Evolutionary conservation across 2,888 invertebrate species (phyloP), one percentile per base, ranked within the genome.

Genomic region (Bellardia bayeri): DNA sequence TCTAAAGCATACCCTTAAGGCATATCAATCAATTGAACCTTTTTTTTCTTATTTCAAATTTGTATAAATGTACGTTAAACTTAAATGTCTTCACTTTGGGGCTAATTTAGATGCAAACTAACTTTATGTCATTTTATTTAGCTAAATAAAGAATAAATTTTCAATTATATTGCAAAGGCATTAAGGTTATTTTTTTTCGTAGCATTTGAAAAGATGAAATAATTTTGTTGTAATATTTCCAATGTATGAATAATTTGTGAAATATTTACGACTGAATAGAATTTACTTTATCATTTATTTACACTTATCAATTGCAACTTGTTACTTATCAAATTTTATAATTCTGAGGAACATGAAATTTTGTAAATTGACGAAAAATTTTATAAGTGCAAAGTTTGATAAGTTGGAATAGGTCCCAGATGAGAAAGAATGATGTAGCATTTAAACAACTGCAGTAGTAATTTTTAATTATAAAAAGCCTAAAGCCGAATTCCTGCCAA

Each of bases 1-100:
- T 58, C 14, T 14, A 61, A 69, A 79, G 49, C 37, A 69, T 49
- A 23, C 61, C 69, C 79, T 61, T 4, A 69, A 61, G 79, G 69
- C 69, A 23, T 40, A 69, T 79, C 33, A 79, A 69, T 61, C 37
- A 51, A 23, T 33, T 16, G 8, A 56, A 23, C 13, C 42, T 58
- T 79, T 16, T 23, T 30, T 13, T 45, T 69, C 13, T 58, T 58
- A 58, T 61, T 45, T 51, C 13, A 61, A 49, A 49, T 61, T 37
- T 11, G 23, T 23, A 56, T 78, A 14, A 11, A 51, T 51, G n/a
- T 51, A 2, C 5, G 5, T 54, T 16, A 68, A 45, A 8, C 45
- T 4, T 30, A n/a, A 66, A 69, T 78, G 42, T 16, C 30, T 68
- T 30, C 78, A 68, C 78, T 78, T 56, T 45, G 13, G 13, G 45